Conservation (phyloP, 2,113 vertebrate species). For the Epinephelus lanceolatus region DNA sequence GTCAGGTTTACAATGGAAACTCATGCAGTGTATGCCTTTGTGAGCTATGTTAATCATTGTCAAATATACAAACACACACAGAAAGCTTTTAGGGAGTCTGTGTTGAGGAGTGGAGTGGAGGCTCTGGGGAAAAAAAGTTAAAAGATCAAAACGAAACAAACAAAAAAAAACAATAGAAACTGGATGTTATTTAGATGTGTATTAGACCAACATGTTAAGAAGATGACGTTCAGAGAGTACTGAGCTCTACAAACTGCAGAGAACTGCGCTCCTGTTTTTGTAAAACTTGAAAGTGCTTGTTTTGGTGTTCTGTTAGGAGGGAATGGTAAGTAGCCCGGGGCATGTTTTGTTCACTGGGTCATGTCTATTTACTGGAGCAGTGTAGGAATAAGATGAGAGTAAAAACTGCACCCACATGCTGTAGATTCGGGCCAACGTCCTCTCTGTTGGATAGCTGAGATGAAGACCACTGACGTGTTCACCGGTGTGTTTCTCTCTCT, state of each 20-base stretch:
- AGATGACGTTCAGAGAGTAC: not conserved
- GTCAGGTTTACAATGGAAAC: not conserved
- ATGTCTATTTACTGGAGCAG: conserved; percentile 30
- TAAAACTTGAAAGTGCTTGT: conserved; percentile 20
- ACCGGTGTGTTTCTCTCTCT: not conserved
- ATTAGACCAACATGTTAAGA: not conserved
- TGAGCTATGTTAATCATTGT: not conserved
- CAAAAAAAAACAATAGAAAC: not conserved
- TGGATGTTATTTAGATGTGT: not conserved
- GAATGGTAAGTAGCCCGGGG: not conserved
- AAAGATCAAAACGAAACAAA: not conserved
- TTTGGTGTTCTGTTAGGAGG: conserved; percentile 13
- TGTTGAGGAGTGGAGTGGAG: not conserved
- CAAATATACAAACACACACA: not conserved
- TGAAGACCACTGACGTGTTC: not conserved
- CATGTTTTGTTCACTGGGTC: conserved; percentile 15
- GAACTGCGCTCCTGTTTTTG: not conserved
- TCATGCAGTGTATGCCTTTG: not conserved
- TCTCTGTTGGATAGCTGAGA: conserved; percentile 1
- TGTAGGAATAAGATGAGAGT: conserved; percentile 7
- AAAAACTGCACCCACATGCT: not conserved
- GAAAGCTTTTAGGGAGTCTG: not conserved
- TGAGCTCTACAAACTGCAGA: conserved; percentile 7
- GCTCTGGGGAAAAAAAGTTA: not conserved
- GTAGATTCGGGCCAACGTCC: not conserved